Percentiles rank a stretch among this genome's conserved stretches.
phyloP scores from a whole-genome alignment of 2,888 invertebrate genomes.

The Hybos culiciformis region DNA sequence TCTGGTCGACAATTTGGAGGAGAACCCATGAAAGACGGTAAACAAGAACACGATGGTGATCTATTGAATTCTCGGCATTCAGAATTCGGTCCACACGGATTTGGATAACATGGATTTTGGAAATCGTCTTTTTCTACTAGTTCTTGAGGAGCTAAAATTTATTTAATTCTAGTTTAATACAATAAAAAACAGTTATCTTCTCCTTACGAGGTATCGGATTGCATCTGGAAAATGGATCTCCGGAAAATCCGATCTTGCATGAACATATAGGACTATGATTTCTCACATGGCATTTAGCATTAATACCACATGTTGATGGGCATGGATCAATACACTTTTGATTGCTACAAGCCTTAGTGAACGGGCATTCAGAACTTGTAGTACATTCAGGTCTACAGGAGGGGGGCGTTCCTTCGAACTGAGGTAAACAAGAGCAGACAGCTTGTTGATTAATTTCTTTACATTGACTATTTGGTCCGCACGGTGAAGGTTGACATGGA shows the following conservation, averaged over 20 bases:
- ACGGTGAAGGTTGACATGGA: constrained; percentile 45
- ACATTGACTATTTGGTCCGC: constrained; percentile 69
- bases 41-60: constrained; percentile 50
- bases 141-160: constrained; percentile 19
- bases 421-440: constrained; percentile 52
- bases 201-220: constrained; percentile 35
- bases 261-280: constrained; percentile 58
- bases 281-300: constrained; percentile 51
- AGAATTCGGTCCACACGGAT: constrained; percentile 65
- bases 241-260: constrained; percentile 50
- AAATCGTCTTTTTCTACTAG: constrained; percentile 22
- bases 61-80: constrained; percentile 43
- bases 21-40: constrained; percentile 53
- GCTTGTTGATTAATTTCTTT: constrained; percentile 50
- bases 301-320: constrained; percentile 51
- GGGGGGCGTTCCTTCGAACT: constrained; percentile 56
- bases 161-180: no score
- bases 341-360: constrained; percentile 49
- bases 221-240: constrained; percentile 54
- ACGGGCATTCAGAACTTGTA: constrained; percentile 49
- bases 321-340: constrained; percentile 59
- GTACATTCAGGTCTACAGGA: constrained; percentile 58
- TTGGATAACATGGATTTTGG: constrained; percentile 51
- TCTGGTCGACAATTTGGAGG: constrained; percentile 67
- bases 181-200: no score